These are phyloP conservation scores for Phaedon cochleariae DNA, from an alignment of 2,888 invertebrate genomes.

Conservation along the genomic window DNA sequence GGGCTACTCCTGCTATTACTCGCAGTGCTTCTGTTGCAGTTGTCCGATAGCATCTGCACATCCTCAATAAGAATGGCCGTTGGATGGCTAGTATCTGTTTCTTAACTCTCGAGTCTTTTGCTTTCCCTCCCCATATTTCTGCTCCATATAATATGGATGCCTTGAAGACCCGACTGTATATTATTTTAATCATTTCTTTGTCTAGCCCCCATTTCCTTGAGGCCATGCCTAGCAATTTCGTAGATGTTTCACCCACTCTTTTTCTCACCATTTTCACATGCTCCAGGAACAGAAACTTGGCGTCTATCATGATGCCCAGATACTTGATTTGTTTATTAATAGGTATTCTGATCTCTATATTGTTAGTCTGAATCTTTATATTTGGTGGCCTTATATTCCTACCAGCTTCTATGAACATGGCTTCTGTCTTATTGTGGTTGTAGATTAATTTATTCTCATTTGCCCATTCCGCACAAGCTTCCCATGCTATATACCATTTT, in stretches of 20 bases:
- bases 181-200: background rate
- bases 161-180: background rate
- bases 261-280: background rate
- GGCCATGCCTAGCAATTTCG: background rate
- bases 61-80: slow-evolving; percentile 33
- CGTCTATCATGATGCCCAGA: background rate
- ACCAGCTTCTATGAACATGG: background rate
- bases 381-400: no score
- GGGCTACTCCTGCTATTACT: background rate
- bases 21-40: background rate
- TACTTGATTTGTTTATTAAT: no score
- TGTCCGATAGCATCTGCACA: background rate
- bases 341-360: no score
- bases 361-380: no score
- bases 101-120: slow-evolving; percentile 17
- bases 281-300: background rate
- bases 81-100: slow-evolving; percentile 32
- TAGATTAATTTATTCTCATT: background rate
- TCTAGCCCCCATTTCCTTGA: background rate
- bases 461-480: no score
- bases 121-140: slow-evolving; percentile 37
- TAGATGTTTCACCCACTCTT: background rate
- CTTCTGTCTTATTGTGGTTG: background rate
- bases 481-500: background rate
- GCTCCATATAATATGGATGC: slow-evolving; percentile 27